A percentile compares a stretch with the other conserved stretches of the same genome.
phyloP scores from a whole-genome alignment of 2,888 invertebrate genomes.

The Ferdinandea cuprea region DNA sequence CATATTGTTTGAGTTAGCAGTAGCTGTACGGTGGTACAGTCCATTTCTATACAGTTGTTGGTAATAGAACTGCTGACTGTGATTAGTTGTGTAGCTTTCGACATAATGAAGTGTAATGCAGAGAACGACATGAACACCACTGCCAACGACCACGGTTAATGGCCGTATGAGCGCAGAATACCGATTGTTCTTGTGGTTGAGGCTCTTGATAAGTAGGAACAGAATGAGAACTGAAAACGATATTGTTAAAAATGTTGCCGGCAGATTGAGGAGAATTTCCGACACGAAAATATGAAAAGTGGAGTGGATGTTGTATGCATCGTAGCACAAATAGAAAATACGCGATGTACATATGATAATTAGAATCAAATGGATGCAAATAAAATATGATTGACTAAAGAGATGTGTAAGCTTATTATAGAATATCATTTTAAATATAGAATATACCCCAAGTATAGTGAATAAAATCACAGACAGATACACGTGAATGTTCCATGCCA shows the following conservation, averaged over 20 bases:
- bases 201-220: slow-evolving; percentile 91
- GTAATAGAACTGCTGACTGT: slow-evolving; percentile 79
- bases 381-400: slow-evolving; percentile 93
- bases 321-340: slow-evolving; percentile 94
- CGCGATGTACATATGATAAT: slow-evolving; percentile 92
- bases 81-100: slow-evolving; percentile 84
- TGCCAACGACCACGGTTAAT: slow-evolving; percentile 90
- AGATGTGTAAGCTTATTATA: slow-evolving; percentile 94
- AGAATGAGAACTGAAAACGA: slow-evolving; percentile 94
- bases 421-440: slow-evolving; percentile 92
- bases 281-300: slow-evolving; percentile 91
- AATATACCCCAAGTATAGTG: slow-evolving; percentile 91
- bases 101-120: slow-evolving; percentile 93
- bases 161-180: slow-evolving; percentile 90
- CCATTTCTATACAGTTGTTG: slow-evolving; percentile 79
- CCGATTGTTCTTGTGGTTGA: slow-evolving; percentile 88
- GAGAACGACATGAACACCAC: slow-evolving; percentile 90
- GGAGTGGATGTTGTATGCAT: slow-evolving; percentile 94
- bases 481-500: slow-evolving; percentile 96
- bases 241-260: slow-evolving; percentile 94
- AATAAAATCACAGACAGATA: slow-evolving; percentile 94
- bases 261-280: slow-evolving; percentile 92
- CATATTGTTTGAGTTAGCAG: slow-evolving; percentile 73
- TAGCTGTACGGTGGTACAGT: slow-evolving; percentile 70
- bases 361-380: slow-evolving; percentile 92